phyloP scores from a whole-genome alignment of 2,797 vertebrate species.

The Glossophaga mutica region DNA sequence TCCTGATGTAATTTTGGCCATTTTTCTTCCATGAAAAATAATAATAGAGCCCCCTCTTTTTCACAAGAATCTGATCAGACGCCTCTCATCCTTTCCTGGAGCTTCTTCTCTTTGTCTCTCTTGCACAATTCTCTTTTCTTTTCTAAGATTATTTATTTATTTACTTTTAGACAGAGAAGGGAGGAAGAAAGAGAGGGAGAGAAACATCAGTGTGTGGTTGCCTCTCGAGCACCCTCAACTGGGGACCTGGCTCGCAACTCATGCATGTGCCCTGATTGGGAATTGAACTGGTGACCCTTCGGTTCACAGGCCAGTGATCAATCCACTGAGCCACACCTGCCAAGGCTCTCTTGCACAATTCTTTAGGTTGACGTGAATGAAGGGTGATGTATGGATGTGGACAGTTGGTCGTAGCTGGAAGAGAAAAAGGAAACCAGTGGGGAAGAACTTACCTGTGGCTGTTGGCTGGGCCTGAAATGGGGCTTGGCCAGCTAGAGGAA shows the following conservation, averaged over 20 bases:
- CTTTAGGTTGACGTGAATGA: background rate
- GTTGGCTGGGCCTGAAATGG: constrained; percentile 58
- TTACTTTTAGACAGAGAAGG: no score
- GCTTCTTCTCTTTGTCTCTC: background rate
- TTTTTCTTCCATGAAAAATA: background rate
- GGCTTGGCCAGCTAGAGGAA: constrained; percentile 52
- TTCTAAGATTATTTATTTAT: no score
- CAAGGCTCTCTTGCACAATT: background rate
- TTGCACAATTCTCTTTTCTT: background rate
- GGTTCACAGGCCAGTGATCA: no score
- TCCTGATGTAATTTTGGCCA: background rate
- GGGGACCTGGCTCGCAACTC: no score
- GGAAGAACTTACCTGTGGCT: constrained; percentile 66
- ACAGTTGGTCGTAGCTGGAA: background rate
- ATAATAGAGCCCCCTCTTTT: background rate
- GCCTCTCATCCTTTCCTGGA: background rate
- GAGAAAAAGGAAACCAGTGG: background rate
- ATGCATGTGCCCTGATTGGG: no score
- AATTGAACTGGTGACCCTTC: no score
- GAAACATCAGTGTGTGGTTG: no score
- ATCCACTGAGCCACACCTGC: no score
- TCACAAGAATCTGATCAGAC: background rate
- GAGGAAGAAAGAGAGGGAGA: no score
- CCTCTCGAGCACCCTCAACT: no score
- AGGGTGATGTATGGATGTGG: background rate